Evolutionary conservation across 2,797 vertebrate genomes (phyloP).

Genomic region (Syngnathus rostellatus): DNA sequence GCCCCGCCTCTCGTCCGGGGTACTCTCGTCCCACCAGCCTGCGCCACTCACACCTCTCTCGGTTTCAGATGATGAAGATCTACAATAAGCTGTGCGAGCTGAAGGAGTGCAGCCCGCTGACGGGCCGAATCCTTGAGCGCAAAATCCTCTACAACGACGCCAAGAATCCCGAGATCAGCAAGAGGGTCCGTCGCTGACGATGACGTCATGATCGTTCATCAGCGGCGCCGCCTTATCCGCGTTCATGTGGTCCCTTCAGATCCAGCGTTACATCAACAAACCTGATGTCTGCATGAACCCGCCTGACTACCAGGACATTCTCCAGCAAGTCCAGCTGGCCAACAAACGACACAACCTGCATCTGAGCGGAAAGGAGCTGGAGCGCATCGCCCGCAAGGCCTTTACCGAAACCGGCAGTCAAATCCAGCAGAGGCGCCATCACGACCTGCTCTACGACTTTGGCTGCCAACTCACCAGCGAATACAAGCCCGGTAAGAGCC

Average conservation of each 20-base stretch:
- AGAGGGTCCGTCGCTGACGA: slow-evolving; percentile 1
- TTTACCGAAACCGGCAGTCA: slow-evolving; percentile 80
- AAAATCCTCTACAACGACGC: slow-evolving; percentile 73
- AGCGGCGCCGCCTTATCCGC: too few relatives aligned
- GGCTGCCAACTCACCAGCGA: slow-evolving; percentile 81
- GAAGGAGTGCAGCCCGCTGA: slow-evolving; percentile 77
- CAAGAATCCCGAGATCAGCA: slow-evolving; percentile 87
- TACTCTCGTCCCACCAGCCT: fast-evolving
- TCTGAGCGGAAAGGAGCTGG: slow-evolving; percentile 68
- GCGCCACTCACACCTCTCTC: neutral
- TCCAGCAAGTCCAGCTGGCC: slow-evolving; percentile 71
- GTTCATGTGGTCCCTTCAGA: slow-evolving; percentile 34
- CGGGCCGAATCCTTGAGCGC: slow-evolving; percentile 85
- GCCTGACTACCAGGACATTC: slow-evolving; percentile 81
- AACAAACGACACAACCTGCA: slow-evolving; percentile 69
- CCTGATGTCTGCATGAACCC: slow-evolving; percentile 65
- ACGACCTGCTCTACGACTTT: slow-evolving; percentile 87
- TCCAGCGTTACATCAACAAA: slow-evolving; percentile 84
- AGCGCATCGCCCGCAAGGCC: slow-evolving; percentile 77
- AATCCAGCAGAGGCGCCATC: slow-evolving; percentile 80
- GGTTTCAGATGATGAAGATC: slow-evolving; percentile 78
- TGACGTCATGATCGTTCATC: neutral
- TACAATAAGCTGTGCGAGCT: slow-evolving; percentile 84
- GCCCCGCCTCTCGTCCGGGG: neutral
- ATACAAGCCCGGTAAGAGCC: slow-evolving; percentile 69